Evolutionary conservation across 2,113 vertebrate species (phyloP).

Genomic region (Labeo rohita): DNA sequence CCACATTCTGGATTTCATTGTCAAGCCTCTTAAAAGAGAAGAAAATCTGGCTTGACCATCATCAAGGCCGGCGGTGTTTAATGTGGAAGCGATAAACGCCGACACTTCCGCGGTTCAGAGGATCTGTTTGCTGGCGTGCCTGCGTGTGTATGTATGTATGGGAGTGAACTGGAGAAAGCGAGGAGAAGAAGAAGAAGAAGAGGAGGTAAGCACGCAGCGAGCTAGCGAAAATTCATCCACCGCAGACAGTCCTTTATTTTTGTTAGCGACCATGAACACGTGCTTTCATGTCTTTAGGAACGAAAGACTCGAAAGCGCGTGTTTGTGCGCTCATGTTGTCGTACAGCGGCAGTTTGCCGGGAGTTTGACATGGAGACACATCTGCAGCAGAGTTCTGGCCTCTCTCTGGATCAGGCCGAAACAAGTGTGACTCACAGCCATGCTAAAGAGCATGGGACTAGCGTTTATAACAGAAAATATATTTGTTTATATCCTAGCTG

Average conservation of each 20-base stretch:
- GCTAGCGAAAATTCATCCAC: neutral
- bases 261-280: neutral
- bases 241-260: neutral
- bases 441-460: neutral
- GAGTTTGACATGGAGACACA: slow-evolving; percentile 47
- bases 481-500: neutral
- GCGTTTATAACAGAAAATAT: no score
- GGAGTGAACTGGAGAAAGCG: slow-evolving; percentile 70
- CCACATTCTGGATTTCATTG: slow-evolving; percentile 31
- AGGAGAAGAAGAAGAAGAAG: slow-evolving; percentile 74
- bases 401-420: slow-evolving; percentile 34
- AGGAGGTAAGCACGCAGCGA: slow-evolving; percentile 52
- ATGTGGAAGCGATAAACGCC: slow-evolving; percentile 38
- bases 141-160: slow-evolving; percentile 67
- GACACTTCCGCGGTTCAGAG: slow-evolving; percentile 49
- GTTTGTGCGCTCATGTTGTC: slow-evolving; percentile 1
- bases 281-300: neutral
- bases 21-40: slow-evolving; percentile 12
- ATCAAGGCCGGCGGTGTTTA: neutral
- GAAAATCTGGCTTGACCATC: neutral
- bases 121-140: slow-evolving; percentile 41
- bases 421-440: neutral
- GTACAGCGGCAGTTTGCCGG: slow-evolving; percentile 16
- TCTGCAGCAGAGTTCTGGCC: slow-evolving; percentile 38
- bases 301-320: neutral